Evolutionary conservation across 2,888 invertebrate species (phyloP), one percentile per base, ranked within the genome.

Genomic region (Bugulina stolonifera): DNA sequence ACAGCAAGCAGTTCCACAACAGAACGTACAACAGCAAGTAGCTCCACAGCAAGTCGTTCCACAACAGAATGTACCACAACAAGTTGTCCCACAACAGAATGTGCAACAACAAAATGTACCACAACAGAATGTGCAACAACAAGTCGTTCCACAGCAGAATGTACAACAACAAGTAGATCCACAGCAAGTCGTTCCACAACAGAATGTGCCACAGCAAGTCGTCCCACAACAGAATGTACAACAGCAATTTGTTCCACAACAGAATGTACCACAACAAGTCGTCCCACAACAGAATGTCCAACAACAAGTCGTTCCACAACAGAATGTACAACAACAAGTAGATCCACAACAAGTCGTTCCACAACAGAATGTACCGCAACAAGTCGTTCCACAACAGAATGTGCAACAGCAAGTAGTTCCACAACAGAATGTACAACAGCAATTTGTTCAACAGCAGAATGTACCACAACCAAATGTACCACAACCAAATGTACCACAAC

Each of bases 261-360:
- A 18, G 25, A n/a, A 5, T 14, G 52, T 5, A 52, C 52, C 5
- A 52, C 52, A 52, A 18, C 52, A 52, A 52, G n/a, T n/a, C n/a
- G 52, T 5, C 18, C 52, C 5, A 52, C 52, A 52, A 52, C 52
- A 52, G 18, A 52, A 14, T 52, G 52, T 5, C 5, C 52, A 52
- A 52, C 52, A 52, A 52, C 52, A 5, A 52, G 18, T 52, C 5
- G 52, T 5, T 14, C 52, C 5, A 52, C 52, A 52, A 52, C 52
- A 5, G 3, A 55, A 55, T 55, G 10, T 43, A 43, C 43, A 55
- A 25, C 55, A 55, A 32, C 32, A 10, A 64, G 18, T 64, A 32
- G 64, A 2, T 3, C 32, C 27, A 64, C 64, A 64, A 27, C 64
- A 64, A 64, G 64, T 55, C n/a, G 55, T 18, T 18, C 55, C 22